phyloP scores from a whole-genome alignment of 1,140 invertebrate genomes.

The Caenorhabditis brenneri region DNA sequence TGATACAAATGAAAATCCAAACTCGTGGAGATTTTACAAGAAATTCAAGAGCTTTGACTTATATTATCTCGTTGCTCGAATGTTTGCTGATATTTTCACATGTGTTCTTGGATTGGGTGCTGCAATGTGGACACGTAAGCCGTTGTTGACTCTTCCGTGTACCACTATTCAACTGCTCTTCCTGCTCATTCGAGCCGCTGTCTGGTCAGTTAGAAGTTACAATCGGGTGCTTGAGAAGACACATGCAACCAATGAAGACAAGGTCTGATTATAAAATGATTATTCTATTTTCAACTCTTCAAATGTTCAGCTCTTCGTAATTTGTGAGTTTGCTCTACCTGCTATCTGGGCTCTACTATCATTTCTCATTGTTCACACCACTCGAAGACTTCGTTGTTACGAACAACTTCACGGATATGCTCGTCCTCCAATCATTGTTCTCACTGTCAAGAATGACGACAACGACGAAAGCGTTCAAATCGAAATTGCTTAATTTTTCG shows the following conservation, averaged over 20 bases:
- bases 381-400: conserved; percentile 32
- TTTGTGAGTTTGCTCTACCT: conserved; percentile 49
- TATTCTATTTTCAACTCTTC: background rate
- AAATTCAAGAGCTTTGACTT: conserved; percentile 48
- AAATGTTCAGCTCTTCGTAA: conserved; percentile 45
- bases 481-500: conserved; percentile 54
- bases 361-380: conserved; percentile 49
- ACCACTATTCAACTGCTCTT: conserved; percentile 53
- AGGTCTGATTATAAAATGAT: conserved; percentile 1
- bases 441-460: conserved; percentile 59
- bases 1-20: conserved; percentile 49
- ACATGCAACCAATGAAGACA: conserved; percentile 48
- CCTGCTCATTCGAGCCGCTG: conserved; percentile 50
- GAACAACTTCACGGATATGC: conserved; percentile 55
- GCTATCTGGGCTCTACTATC: conserved; percentile 48
- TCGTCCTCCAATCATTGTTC: conserved; percentile 57
- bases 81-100: conserved; percentile 58
- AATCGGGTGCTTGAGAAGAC: conserved; percentile 27
- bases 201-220: conserved; percentile 46
- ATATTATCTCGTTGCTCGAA: conserved; percentile 52
- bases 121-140: conserved; percentile 58
- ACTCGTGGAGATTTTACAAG: conserved; percentile 58
- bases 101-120: conserved; percentile 57
- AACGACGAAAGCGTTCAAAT: conserved; percentile 59
- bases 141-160: conserved; percentile 55